These are phyloP conservation scores for Chaetogeoica ovagalla DNA, from an alignment of 2,888 invertebrate genomes.

Conservation along the genomic window DNA sequence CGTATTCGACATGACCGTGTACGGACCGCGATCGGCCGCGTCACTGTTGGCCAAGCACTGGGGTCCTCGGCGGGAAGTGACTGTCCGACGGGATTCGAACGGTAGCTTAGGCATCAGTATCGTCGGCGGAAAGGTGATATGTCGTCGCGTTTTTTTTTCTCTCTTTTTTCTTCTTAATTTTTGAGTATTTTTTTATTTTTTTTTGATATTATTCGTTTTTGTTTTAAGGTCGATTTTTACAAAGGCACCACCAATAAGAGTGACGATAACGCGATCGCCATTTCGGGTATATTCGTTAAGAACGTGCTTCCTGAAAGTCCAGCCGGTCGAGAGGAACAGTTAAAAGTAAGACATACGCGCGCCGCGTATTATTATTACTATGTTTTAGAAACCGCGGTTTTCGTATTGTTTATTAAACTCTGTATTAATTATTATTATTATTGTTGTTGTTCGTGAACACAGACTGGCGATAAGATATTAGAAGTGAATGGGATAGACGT, in stretches of 20 bases:
- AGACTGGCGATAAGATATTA: conserved; percentile 86
- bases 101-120: conserved; percentile 94
- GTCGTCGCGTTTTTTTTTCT: too few relatives aligned
- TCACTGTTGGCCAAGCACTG: conserved; percentile 72
- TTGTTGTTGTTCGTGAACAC: conserved; percentile 55
- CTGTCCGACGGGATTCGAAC: conserved; percentile 72
- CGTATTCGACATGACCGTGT: conserved; percentile 62
- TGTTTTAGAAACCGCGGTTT: background rate
- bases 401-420: background rate
- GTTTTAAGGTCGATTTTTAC: conserved; percentile 71
- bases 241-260: conserved; percentile 70
- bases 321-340: conserved; percentile 83
- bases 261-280: conserved; percentile 67
- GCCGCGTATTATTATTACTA: too few relatives aligned
- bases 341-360: conserved; percentile 74
- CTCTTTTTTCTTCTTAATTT: background rate
- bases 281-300: conserved; percentile 97
- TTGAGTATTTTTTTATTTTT: conserved; percentile 54
- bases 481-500: conserved; percentile 92
- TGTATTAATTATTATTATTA: too few relatives aligned
- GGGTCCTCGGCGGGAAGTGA: conserved; percentile 79
- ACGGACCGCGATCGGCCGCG: conserved; percentile 58
- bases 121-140: conserved; percentile 84
- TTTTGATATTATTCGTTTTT: too few relatives aligned
- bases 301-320: conserved; percentile 93